Evolutionary conservation across 1,140 invertebrate genomes (phyloP).

Genomic region (Drosophila equinoxialis): DNA sequence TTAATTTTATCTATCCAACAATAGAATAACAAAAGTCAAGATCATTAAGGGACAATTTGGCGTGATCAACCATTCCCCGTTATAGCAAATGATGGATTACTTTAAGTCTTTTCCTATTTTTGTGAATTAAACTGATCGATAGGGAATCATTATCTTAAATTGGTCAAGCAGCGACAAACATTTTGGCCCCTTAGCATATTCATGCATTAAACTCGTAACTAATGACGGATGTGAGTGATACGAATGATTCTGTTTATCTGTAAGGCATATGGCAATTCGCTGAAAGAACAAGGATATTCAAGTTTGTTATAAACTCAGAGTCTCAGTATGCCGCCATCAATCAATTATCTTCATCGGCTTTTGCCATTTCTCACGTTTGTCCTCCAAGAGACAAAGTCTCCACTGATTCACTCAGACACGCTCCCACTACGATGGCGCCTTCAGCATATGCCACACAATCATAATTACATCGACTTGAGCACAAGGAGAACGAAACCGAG

Average conservation of each 20-base stretch:
- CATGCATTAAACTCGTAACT: not conserved
- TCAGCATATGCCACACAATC: slow-evolving; percentile 62
- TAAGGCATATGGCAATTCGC: not conserved
- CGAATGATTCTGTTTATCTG: not conserved
- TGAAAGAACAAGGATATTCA: not conserved
- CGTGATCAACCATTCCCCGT: no score
- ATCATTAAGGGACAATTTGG: no score
- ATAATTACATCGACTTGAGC: slow-evolving; percentile 64
- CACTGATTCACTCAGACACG: slow-evolving; percentile 24
- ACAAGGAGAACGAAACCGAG: slow-evolving; percentile 30
- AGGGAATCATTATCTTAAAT: no score
- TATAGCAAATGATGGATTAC: no score
- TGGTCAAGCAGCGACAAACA: no score
- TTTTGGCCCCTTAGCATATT: no score
- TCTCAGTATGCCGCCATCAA: slow-evolving; percentile 1
- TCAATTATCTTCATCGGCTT: slow-evolving; percentile 19
- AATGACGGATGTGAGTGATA: not conserved
- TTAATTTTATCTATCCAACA: no score
- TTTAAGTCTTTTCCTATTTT: no score
- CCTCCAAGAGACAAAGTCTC: slow-evolving; percentile 9
- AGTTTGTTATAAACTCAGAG: not conserved
- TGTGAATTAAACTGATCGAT: no score
- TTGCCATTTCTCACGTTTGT: slow-evolving; percentile 18
- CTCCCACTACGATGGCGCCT: slow-evolving; percentile 45
- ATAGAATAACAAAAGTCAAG: no score